Conservation (phyloP, 2,797 vertebrate genomes). For the Gadopsis marmoratus region DNA sequence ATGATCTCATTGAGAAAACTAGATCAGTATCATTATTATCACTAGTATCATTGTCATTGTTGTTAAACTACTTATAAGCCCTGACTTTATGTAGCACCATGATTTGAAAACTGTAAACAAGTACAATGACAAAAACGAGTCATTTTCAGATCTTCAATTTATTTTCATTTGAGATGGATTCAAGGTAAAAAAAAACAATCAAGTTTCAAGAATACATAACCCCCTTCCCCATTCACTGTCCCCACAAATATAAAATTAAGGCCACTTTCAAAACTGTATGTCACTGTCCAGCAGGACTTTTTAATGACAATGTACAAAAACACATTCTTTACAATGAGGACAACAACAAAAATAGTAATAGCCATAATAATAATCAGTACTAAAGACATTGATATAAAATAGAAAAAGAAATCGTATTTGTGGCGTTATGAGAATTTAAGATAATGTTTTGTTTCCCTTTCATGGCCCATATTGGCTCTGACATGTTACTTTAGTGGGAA, state of each 20-base stretch:
- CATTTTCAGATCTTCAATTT: constrained; percentile 83
- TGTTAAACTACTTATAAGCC: constrained; percentile 54
- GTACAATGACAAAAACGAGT: constrained; percentile 82
- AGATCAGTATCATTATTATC: constrained; percentile 77
- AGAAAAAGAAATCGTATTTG: constrained; percentile 60
- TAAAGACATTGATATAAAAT: constrained; percentile 73
- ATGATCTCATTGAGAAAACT: constrained; percentile 59
- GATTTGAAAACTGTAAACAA: constrained; percentile 78
- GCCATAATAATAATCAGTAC: constrained; percentile 74
- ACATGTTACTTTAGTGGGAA: constrained; percentile 55
- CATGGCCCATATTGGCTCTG: constrained; percentile 68
- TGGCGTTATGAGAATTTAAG: constrained; percentile 44
- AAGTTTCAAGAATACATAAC: constrained; percentile 81
- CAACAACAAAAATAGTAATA: constrained; percentile 85
- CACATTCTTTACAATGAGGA: constrained; percentile 83
- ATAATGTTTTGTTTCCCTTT: constrained; percentile 62
- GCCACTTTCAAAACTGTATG: constrained; percentile 86
- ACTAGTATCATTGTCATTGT: constrained; percentile 82
- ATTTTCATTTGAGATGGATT: constrained; percentile 83
- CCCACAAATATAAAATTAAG: constrained; percentile 87
- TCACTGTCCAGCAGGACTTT: constrained; percentile 90
- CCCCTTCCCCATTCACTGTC: constrained; percentile 81
- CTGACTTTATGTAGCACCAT: constrained; percentile 69
- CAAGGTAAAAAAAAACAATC: constrained; percentile 79
- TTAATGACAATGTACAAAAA: constrained; percentile 87